These are phyloP conservation scores for Otis tarda DNA, from an alignment of 2,113 vertebrate genomes.

Conservation along the genomic window DNA sequence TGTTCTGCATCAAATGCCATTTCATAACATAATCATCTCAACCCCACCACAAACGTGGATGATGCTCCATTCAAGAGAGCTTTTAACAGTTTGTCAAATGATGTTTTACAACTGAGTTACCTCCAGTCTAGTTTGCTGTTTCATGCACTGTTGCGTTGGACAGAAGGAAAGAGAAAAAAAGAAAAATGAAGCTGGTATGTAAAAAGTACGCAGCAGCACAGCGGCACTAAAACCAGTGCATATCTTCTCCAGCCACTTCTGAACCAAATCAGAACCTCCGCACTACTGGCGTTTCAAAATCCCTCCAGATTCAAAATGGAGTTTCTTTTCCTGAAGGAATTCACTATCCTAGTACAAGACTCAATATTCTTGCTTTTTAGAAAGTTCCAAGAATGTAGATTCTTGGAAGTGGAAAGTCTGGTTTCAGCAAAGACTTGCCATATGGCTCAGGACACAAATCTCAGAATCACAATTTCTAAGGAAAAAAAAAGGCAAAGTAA, in stretches of 20 bases:
- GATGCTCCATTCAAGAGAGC: not conserved
- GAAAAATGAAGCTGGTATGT: not conserved
- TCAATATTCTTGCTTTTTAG: not conserved
- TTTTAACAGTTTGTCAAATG: slow-evolving; percentile 6
- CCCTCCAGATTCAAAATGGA: not conserved
- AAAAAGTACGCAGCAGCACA: not conserved
- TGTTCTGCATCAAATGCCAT: not conserved
- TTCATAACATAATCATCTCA: not conserved
- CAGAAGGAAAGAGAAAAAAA: not conserved
- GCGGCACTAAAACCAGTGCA: not conserved
- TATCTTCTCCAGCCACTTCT: not conserved
- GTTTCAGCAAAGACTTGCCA: not conserved
- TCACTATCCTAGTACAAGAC: not conserved
- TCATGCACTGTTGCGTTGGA: not conserved
- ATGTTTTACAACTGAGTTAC: not conserved
- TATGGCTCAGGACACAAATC: not conserved
- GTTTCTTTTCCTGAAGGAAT: not conserved
- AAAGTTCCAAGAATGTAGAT: not conserved
- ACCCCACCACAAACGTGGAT: not conserved
- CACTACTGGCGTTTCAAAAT: not conserved
- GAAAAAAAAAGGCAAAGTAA: not conserved
- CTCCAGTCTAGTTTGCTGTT: not conserved
- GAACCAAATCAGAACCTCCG: not conserved
- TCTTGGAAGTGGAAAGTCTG: not conserved
- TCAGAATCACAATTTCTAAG: not conserved